Percentiles rank a stretch among this genome's conserved stretches.
phyloP scores from a whole-genome alignment of 2,113 vertebrate genomes.

The Antechinus stuartii region DNA sequence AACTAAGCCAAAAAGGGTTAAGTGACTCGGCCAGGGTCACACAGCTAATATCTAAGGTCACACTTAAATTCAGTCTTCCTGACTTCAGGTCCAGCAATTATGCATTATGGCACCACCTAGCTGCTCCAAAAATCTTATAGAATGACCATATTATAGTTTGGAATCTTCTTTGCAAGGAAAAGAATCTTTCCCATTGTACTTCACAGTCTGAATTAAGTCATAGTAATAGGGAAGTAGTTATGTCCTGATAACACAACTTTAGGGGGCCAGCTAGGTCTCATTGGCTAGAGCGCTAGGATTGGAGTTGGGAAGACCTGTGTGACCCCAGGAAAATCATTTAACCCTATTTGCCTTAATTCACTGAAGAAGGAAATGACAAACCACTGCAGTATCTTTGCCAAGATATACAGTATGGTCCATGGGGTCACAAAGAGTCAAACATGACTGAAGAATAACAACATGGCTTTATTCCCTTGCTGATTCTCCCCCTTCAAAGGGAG shows the following conservation, averaged over 20 bases:
- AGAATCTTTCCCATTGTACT: not conserved
- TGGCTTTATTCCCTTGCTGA: not conserved
- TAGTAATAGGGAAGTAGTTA: not conserved
- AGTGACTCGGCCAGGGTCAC: too few relatives aligned
- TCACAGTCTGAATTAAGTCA: not conserved
- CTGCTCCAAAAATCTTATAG: not conserved
- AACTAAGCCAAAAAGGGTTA: too few relatives aligned
- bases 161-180: not conserved
- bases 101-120: not conserved
- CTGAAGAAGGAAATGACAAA: not conserved
- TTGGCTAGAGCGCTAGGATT: not conserved
- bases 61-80: too few relatives aligned
- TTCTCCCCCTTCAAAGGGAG: not conserved
- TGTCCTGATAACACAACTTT: not conserved
- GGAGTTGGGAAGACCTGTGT: not conserved
- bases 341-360: not conserved
- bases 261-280: not conserved
- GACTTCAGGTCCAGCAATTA: not conserved
- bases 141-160: not conserved
- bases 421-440: not conserved
- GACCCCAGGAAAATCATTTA: not conserved
- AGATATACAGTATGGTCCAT: not conserved
- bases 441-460: not conserved
- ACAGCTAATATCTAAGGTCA: too few relatives aligned
- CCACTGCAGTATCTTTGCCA: not conserved